phyloP scores from a whole-genome alignment of 1,140 invertebrate genomes.

The Drosophila sp. region DNA sequence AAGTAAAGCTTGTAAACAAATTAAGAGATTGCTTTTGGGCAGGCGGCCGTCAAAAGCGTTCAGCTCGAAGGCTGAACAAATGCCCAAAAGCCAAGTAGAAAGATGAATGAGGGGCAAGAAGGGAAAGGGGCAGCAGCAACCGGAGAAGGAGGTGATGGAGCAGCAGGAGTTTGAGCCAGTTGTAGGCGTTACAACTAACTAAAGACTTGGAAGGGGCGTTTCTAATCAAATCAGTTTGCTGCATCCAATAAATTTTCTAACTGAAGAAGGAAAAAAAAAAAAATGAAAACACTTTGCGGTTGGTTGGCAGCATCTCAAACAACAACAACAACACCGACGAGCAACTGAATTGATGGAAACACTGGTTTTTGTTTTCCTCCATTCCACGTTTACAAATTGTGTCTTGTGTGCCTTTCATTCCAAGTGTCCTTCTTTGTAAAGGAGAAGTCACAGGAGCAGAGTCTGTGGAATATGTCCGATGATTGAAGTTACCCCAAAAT shows the following conservation, averaged over 20 bases:
- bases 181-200: constrained; percentile 47
- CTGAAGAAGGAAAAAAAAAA: constrained; percentile 34
- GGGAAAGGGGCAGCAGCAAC: background rate
- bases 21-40: constrained; percentile 78
- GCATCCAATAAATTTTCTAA: constrained; percentile 71
- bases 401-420: constrained; percentile 26
- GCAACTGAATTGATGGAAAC: constrained; percentile 52
- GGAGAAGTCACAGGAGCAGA: background rate
- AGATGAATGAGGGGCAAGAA: background rate
- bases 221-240: constrained; percentile 79
- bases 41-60: constrained; percentile 71
- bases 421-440: constrained; percentile 5
- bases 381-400: constrained; percentile 54
- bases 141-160: background rate
- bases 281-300: constrained; percentile 63
- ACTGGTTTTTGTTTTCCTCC: constrained; percentile 23
- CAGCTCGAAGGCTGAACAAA: constrained; percentile 69
- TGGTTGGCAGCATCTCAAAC: constrained; percentile 6
- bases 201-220: constrained; percentile 70
- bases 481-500: constrained; percentile 21
- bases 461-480: background rate
- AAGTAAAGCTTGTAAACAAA: constrained; percentile 78
- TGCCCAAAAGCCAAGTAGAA: constrained; percentile 42
- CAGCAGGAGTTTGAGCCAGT: background rate
- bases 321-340: constrained; percentile 35